Evolutionary conservation across 92 coral and sea anemone species (phyloP).

Genomic region (Virgularia gustaviana): DNA sequence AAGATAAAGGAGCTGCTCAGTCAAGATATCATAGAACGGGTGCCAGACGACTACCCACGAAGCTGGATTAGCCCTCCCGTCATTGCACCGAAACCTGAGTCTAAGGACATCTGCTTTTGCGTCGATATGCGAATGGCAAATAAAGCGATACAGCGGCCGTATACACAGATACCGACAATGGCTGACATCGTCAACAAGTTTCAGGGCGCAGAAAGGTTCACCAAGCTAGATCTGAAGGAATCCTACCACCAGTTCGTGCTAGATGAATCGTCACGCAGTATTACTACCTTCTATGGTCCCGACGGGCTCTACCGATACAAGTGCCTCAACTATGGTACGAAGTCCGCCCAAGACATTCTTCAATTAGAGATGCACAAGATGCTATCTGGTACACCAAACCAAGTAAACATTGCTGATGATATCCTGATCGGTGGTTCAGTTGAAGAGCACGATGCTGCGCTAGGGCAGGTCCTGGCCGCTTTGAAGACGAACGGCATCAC

Average conservation of each 20-base stretch:
- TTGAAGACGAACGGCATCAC: conserved; percentile 9
- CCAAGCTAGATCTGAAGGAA: conserved; percentile 21
- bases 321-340: conserved; percentile 23
- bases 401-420: neutral
- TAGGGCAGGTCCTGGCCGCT: neutral
- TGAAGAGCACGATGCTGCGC: conserved; percentile 8
- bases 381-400: neutral
- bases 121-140: conserved; percentile 21
- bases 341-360: neutral
- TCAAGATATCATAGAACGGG: conserved; percentile 4
- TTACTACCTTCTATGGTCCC: conserved; percentile 15
- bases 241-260: conserved; percentile 24
- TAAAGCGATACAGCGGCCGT: conserved; percentile 12
- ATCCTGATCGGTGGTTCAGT: neutral
- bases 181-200: conserved; percentile 6
- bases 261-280: conserved; percentile 8
- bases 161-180: conserved; percentile 10
- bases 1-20: conserved; percentile 4
- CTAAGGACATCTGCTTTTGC: conserved; percentile 9
- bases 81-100: conserved; percentile 3
- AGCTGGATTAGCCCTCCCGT: conserved; percentile 22
- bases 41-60: conserved; percentile 9
- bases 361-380: conserved; percentile 5
- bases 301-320: conserved; percentile 18
- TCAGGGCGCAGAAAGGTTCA: conserved; percentile 20